A percentile compares a stretch with the other conserved stretches of the same genome.
phyloP scores from a whole-genome alignment of 2,113 vertebrate genomes.

The Heterocephalus glaber region DNA sequence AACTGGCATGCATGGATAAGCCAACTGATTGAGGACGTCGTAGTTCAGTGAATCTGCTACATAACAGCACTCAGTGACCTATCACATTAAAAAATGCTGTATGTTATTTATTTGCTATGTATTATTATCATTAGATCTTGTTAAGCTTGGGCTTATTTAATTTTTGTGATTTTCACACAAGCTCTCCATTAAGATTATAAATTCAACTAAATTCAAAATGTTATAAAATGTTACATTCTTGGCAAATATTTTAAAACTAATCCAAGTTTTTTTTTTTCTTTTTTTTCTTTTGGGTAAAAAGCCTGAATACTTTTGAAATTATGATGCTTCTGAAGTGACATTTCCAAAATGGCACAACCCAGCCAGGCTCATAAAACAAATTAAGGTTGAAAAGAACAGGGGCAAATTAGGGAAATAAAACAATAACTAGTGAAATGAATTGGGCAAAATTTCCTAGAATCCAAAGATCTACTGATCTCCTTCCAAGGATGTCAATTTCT shows the following conservation, averaged over 20 bases:
- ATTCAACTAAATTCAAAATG: not conserved
- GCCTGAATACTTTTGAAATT: not conserved
- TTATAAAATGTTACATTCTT: constrained; percentile 32
- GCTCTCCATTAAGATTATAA: not conserved
- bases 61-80: not conserved
- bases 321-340: not conserved
- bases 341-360: not conserved
- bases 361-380: not conserved
- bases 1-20: not conserved
- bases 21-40: not conserved
- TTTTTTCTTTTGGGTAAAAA: no score
- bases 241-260: constrained; percentile 9
- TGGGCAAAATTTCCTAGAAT: not conserved
- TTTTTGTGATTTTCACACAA: not conserved
- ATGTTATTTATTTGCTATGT: not conserved
- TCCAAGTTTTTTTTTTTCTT: not conserved
- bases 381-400: not conserved
- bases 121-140: not conserved
- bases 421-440: not conserved
- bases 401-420: not conserved
- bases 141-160: not conserved
- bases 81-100: rapidly evolving
- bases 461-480: not conserved
- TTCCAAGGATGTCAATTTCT: not conserved
- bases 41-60: not conserved